These are phyloP conservation scores for Sciaenops ocellatus DNA, from an alignment of 2,797 vertebrate genomes.

Conservation along the genomic window DNA sequence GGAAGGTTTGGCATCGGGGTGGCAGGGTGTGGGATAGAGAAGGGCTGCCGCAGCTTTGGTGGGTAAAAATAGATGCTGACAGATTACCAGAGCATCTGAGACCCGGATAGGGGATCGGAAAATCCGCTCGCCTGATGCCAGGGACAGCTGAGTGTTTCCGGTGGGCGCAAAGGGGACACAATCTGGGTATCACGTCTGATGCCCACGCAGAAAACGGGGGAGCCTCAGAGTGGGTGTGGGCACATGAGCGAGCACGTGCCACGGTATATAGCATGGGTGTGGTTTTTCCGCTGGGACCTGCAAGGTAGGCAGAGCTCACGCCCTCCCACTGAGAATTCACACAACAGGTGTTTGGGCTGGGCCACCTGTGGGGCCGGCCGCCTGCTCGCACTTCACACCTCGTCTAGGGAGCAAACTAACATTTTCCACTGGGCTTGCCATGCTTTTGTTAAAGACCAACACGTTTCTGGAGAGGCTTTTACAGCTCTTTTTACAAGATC, in stretches of 20 bases:
- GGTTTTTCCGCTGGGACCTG: conserved; percentile 74
- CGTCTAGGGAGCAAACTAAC: conserved; percentile 81
- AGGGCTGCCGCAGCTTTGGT: conserved; percentile 75
- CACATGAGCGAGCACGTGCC: conserved; percentile 63
- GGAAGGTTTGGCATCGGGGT: conserved; percentile 74
- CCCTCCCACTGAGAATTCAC: conserved; percentile 84
- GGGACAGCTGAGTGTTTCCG: conserved; percentile 79
- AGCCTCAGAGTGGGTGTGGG: conserved; percentile 51
- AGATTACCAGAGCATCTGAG: conserved; percentile 88
- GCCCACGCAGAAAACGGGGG: conserved; percentile 72
- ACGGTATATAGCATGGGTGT: conserved; percentile 65
- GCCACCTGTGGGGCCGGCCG: conserved; percentile 85
- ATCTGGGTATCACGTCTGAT: conserved; percentile 81
- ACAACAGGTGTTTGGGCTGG: conserved; percentile 86
- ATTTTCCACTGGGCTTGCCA: conserved; percentile 87
- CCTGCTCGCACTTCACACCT: conserved; percentile 84
- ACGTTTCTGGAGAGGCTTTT: conserved; percentile 79
- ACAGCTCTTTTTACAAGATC: conserved; percentile 81
- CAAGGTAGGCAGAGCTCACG: conserved; percentile 75
- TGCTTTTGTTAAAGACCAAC: conserved; percentile 80
- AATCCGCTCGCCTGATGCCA: conserved; percentile 81
- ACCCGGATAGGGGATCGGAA: conserved; percentile 86
- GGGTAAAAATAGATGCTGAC: conserved; percentile 85
- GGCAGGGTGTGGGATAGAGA: conserved; percentile 77
- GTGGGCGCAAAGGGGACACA: conserved; percentile 79